These are phyloP conservation scores for Hylaeus anthracinus DNA, from an alignment of 1,140 invertebrate genomes.

Conservation along the genomic window DNA sequence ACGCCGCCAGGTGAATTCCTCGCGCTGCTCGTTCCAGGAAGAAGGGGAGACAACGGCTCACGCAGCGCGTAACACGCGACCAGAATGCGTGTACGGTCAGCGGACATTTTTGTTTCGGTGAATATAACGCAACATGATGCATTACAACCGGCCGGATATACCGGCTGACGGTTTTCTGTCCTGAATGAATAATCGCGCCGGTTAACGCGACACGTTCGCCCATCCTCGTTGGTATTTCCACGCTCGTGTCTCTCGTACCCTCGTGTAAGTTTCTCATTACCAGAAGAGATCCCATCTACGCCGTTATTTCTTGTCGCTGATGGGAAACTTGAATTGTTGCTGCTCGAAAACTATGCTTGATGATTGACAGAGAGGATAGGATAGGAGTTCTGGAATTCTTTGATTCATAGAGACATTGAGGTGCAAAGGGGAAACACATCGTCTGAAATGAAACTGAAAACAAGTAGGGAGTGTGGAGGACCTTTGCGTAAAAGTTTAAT, in stretches of 20 bases:
- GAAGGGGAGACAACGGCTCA: slow-evolving; percentile 10
- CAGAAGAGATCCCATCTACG: neutral
- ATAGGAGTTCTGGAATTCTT: too few relatives aligned
- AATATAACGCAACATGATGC: slow-evolving; percentile 57
- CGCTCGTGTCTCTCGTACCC: neutral
- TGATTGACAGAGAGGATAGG: too few relatives aligned
- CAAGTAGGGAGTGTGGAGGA: too few relatives aligned
- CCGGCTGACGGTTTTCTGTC: slow-evolving; percentile 50
- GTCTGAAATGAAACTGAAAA: too few relatives aligned
- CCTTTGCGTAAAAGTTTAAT: too few relatives aligned
- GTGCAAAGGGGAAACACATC: too few relatives aligned
- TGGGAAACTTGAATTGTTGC: neutral
- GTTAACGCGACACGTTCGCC: slow-evolving; percentile 34
- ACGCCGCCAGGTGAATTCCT: neutral
- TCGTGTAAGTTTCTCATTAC: neutral
- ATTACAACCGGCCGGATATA: slow-evolving; percentile 64
- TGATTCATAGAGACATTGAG: too few relatives aligned
- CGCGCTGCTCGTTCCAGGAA: slow-evolving; percentile 10
- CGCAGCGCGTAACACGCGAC: slow-evolving; percentile 45
- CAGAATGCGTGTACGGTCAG: slow-evolving; percentile 49
- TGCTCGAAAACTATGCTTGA: too few relatives aligned
- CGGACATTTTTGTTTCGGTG: slow-evolving; percentile 57
- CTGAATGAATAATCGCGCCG: slow-evolving; percentile 66
- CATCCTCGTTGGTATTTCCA: neutral
- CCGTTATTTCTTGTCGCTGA: neutral